Evolutionary conservation across 2,113 vertebrate species (phyloP), one percentile per base, ranked within the genome.

Genomic region (Cyrtonyx montezumae): DNA sequence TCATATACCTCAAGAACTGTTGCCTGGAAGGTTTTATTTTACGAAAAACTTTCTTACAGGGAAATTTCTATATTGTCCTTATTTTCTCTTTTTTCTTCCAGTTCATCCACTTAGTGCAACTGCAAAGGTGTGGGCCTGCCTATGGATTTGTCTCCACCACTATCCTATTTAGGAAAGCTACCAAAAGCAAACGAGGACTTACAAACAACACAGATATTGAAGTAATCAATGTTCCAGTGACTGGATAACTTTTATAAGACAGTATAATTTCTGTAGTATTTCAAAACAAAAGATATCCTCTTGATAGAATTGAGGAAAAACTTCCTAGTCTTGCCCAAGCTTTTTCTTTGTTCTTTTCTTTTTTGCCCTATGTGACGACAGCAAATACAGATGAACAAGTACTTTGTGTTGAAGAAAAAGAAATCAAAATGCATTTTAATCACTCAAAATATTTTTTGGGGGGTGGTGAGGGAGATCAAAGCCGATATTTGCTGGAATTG

Each of bases 401-500:
- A 61, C 43, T 69, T 63, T 84, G 36, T 82, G 37, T 86, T 79
- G 83, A 95, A 93, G 65, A 81, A 84, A 82, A 95, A 78, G 46
- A 30, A 85, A 70, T 79, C 16, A 76, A 87, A 86, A 65, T 42
- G 49, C 80, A 78, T 91, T 93, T 82, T 92, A 84, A 88, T 78
- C 53, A 46, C 26, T 34, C 26, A 32, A 67, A 93, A 63, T 61
- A 80, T 84, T 96, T 94, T 95, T 36, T 73, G 40, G 23, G 68
- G 34, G 75, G 49, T 55, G 30, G 32, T 40, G 21, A 26, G 42
- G 84, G 25, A 93, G 76, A 65, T 40, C 43, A 92, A 79, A 93
- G 59, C 45, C 46, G 83, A 80, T 56, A 25, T 93, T 96, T 97
- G 78, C 70, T 92, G 66, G 91, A 96, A 93, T 53, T 86, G 90